These are phyloP conservation scores for Ciconia stormi DNA, from an alignment of 2,113 vertebrate genomes.

Conservation along the genomic window DNA sequence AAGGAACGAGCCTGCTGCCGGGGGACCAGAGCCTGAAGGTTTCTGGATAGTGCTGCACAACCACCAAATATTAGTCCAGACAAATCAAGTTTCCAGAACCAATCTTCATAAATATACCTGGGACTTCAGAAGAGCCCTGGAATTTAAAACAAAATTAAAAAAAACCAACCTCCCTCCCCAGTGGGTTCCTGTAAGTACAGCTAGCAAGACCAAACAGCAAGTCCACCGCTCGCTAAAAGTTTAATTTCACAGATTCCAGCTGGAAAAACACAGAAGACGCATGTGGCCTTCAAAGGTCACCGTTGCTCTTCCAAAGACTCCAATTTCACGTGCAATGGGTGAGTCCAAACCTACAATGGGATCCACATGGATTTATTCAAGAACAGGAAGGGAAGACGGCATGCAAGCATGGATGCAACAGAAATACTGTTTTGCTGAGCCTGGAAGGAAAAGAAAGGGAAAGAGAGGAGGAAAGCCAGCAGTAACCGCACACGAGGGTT, in stretches of 20 bases:
- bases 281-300: not conserved
- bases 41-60: not conserved
- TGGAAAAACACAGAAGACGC: not conserved
- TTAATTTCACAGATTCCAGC: not conserved
- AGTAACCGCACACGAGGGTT: accelerated
- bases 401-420: accelerated
- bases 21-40: not conserved
- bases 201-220: not conserved
- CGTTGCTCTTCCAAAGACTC: not conserved
- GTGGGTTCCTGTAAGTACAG: too few relatives aligned
- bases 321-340: accelerated
- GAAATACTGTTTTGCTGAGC: accelerated
- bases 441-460: not conserved
- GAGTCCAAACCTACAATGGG: not conserved
- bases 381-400: not conserved
- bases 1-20: not conserved
- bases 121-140: not conserved
- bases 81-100: not conserved
- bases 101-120: not conserved
- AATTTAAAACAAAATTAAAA: not conserved
- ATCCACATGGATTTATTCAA: not conserved
- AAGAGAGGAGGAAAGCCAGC: not conserved
- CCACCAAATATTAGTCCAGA: not conserved
- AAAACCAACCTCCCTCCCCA: not conserved
- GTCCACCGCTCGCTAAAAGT: not conserved